Evolutionary conservation across 1,140 invertebrate species (phyloP), one percentile per base, ranked within the genome.

Genomic region (Drosophila pseudoobscura): DNA sequence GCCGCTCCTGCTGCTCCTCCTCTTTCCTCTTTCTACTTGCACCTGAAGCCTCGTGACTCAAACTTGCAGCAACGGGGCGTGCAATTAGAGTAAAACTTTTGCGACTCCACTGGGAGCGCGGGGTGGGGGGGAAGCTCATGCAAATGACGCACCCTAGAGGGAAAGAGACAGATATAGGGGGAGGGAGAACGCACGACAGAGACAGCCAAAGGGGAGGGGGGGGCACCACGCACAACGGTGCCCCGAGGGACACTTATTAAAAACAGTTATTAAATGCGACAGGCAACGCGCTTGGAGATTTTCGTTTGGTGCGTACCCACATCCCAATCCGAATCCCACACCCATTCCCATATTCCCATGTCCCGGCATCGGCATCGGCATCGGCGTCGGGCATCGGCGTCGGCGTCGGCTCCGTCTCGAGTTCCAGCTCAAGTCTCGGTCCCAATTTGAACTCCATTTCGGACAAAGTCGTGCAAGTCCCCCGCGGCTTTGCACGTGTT

Each of bases 401-500:
- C 43, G 49, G 29, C 31, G 26, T 22, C 41, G 29, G 31, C 60
- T 29, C 41, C 44, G n/a, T 29, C 24, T 11, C 35, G 26, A 35
- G 17, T 15, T 45, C 55, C 70, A 54, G n/a, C 15, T 41, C 43
- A 45, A 63, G 58, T 22, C 31, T 7, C 69, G 63, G 51, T 64
- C 60, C 52, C 72, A 75, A 75, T 56, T 75, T 43, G 51, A 77
- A 49, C 57, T 74, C 35, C 75, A 66, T 66, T 69, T 63, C 55
- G 58, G 55, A 56, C 62, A 82, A 88, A 87, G 79, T 88, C 83
- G 84, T 88, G 79, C 83, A 79, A 79, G 76, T 88, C 83, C 87
- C 87, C 88, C 87, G 87, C 88, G 88, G 87, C 88, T 89, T 90
- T 90, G 88, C 87, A 90, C 87, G 87, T 90, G 87, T 90, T 90